phyloP scores from a whole-genome alignment of 2,113 vertebrate species.

The Empidonax traillii region DNA sequence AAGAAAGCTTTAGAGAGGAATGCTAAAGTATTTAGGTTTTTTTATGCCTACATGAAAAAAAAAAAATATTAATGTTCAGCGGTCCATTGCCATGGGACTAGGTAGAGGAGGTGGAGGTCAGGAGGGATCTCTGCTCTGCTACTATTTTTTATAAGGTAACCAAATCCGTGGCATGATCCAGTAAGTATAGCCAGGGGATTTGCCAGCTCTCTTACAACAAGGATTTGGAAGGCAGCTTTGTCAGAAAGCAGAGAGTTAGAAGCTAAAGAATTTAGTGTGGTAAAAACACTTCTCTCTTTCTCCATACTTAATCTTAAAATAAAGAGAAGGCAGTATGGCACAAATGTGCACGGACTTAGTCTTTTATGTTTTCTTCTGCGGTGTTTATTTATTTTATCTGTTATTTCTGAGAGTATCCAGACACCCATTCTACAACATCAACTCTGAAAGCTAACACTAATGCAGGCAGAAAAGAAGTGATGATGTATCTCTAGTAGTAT shows the following conservation, averaged over 20 bases:
- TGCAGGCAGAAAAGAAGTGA: neutral
- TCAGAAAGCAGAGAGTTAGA: neutral
- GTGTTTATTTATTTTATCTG: neutral
- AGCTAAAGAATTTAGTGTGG: neutral
- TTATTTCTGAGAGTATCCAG: neutral
- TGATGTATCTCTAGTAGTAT: neutral
- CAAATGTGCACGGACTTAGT: neutral
- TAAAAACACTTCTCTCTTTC: neutral
- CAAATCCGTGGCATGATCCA: neutral
- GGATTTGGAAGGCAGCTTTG: neutral
- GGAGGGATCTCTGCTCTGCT: neutral
- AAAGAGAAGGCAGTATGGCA: neutral
- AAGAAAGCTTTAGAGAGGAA: neutral
- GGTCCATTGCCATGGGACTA: neutral
- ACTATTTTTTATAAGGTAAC: neutral
- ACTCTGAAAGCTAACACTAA: neutral
- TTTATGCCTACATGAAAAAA: neutral
- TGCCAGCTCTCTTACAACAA: neutral
- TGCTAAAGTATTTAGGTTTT: neutral
- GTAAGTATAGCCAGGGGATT: neutral
- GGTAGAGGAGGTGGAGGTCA: rapidly evolving
- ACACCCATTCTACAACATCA: neutral
- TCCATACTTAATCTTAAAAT: neutral
- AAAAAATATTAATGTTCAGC: neutral
- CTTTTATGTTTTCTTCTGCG: neutral